These are phyloP conservation scores for Acridotheres tristis DNA, from an alignment of 2,797 vertebrate genomes.

Conservation along the genomic window DNA sequence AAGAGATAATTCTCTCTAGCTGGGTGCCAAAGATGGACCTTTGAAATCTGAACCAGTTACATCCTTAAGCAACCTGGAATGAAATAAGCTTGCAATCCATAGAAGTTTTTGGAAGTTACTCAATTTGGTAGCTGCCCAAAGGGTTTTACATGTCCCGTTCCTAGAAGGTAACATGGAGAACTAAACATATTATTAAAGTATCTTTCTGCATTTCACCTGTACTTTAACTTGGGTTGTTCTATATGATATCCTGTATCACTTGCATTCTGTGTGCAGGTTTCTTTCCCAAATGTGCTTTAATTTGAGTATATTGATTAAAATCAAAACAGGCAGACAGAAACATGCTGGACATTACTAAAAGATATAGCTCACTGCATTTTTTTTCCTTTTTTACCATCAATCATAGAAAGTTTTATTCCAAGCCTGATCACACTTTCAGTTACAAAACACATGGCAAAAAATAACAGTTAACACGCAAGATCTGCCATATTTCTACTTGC, in stretches of 20 bases:
- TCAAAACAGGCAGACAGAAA: not conserved
- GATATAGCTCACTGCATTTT: not conserved
- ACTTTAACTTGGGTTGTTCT: not conserved
- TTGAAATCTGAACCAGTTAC: not conserved
- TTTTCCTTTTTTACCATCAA: conserved; percentile 56
- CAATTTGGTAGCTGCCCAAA: not conserved
- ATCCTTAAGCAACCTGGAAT: not conserved
- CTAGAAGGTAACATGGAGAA: not conserved
- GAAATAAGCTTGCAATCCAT: not conserved
- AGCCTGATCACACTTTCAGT: conserved; percentile 70
- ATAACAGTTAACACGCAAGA: conserved; percentile 67
- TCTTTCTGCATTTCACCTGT: not conserved
- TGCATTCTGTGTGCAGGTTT: not conserved
- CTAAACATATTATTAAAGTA: not conserved
- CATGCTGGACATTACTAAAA: not conserved
- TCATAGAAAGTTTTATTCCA: conserved; percentile 78
- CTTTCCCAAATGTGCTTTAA: not conserved
- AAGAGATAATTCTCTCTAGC: not conserved
- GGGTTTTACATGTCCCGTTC: not conserved
- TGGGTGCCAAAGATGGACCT: not conserved
- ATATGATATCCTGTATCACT: not conserved
- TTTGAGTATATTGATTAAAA: not conserved
- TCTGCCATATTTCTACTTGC: conserved; percentile 68
- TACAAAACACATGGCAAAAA: conserved; percentile 73
- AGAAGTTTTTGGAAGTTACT: not conserved